Evolutionary conservation across 2,797 vertebrate genomes (phyloP), one percentile per base, ranked within the genome.

Genomic region (Rhinichthys osculus): DNA sequence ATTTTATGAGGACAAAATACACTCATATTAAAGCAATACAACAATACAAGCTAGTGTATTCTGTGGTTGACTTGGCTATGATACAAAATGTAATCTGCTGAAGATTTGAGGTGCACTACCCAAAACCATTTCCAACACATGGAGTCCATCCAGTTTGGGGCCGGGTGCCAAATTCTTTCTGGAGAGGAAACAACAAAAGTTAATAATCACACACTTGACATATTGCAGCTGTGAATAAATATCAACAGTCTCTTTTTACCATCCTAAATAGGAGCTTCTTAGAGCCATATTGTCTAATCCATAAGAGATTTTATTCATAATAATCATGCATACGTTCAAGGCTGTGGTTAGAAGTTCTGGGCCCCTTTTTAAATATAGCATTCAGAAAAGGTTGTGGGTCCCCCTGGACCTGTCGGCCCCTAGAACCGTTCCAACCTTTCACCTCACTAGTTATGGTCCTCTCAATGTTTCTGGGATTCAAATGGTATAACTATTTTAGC

Each of bases 111-210:
- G 62, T 70, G 69, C 72, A 23, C 73, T 90, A 96, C 95, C 95
- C 85, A 96, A 91, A 82, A 94, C 91, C 93, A 96, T 92, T 90
- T 92, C 92, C 62, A 90, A 89, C 67, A 91, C 82, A 40, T 94
- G 85, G 88, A 93, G 59, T 85, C 89, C 90, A 84, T 87, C 70
- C 62, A 70, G 66, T 77, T 84, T 89, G 23, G 83, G 80, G 78
- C 71, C 85, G 13, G 69, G 64, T 19, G 64, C 27, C 42, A 83
- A 80, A 79, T 89, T 91, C 19, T 86, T 80, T 88, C 95, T 96
- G 27, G 47, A 76, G 88, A 66, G 87, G 71, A 87, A 33, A 79
- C 40, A 73, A 59, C 9, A 81, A n/a, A 81, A 78, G n/a, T 62
- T 35, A 67, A 69, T 35, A 81, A 85, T 83, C 64, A 47, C 44